A percentile compares a stretch with the other conserved stretches of the same genome.
phyloP scores from a whole-genome alignment of 2,113 vertebrate genomes.

The Hippocampus mohnikei region DNA sequence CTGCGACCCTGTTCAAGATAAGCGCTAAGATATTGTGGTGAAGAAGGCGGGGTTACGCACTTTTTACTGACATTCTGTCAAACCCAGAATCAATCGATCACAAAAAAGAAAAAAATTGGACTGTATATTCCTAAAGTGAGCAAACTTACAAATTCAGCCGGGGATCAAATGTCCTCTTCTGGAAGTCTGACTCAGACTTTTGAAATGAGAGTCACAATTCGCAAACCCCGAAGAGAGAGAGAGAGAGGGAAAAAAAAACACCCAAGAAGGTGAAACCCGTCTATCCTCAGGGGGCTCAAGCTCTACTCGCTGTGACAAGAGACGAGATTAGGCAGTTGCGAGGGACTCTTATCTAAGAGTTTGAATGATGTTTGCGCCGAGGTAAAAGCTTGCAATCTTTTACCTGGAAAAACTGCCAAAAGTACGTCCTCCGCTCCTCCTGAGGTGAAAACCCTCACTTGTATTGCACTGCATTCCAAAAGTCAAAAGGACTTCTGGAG shows the following conservation, averaged over 20 bases:
- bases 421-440: neutral
- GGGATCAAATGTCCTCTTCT: too few species aligned
- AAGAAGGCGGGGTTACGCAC: too few species aligned
- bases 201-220: constrained; percentile 34
- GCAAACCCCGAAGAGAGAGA: neutral
- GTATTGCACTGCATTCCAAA: neutral
- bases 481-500: neutral
- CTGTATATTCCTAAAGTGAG: neutral
- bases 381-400: constrained; percentile 17
- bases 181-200: constrained; percentile 34
- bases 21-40: too few species aligned
- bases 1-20: too few species aligned
- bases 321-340: constrained; percentile 49
- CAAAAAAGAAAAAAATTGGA: neutral
- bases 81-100: neutral
- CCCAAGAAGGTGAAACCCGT: constrained; percentile 16
- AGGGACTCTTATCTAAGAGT: constrained; percentile 39
- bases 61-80: neutral
- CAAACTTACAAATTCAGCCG: neutral
- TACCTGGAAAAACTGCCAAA: constrained; percentile 12
- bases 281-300: constrained; percentile 49
- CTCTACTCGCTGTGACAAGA: constrained; percentile 34
- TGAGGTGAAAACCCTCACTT: neutral
- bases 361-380: constrained; percentile 34
- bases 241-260: neutral